phyloP scores from a whole-genome alignment of 2,888 invertebrate species.

The Lysandra bellargus region DNA sequence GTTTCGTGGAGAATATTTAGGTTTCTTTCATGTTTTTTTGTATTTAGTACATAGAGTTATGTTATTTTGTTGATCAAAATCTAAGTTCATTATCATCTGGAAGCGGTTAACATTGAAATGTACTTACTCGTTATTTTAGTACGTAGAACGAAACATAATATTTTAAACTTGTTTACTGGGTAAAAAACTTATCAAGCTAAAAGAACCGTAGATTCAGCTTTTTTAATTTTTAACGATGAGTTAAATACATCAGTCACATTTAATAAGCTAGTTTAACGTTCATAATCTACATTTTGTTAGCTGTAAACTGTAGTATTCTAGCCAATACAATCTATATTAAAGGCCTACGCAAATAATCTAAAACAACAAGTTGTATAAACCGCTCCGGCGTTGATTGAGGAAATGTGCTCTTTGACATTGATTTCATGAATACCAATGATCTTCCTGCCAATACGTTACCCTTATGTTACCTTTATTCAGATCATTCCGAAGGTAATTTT shows the following conservation, averaged over 20 bases:
- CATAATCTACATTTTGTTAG: too few relatives aligned
- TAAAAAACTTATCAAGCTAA: too few relatives aligned
- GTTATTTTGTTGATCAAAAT: not conserved
- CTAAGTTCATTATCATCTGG: not conserved
- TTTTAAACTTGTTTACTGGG: too few relatives aligned
- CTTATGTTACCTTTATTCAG: slow-evolving; percentile 25
- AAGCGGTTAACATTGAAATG: not conserved
- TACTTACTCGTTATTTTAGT: too few relatives aligned
- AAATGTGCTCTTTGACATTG: slow-evolving; percentile 47
- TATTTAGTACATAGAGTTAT: not conserved
- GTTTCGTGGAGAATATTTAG: not conserved
- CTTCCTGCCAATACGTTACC: slow-evolving; percentile 41
- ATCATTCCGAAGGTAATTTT: slow-evolving; percentile 19
- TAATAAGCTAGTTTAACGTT: too few relatives aligned
- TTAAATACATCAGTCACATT: too few relatives aligned
- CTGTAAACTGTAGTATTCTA: not conserved
- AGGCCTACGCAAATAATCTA: not conserved
- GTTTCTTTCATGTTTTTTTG: not conserved
- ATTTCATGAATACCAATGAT: slow-evolving; percentile 45
- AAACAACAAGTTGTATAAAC: slow-evolving; percentile 19
- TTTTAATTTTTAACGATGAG: too few relatives aligned
- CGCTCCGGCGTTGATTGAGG: slow-evolving; percentile 43
- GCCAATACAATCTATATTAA: not conserved
- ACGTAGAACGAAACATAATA: too few relatives aligned
- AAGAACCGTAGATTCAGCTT: too few relatives aligned